Percentiles rank a stretch among this genome's conserved stretches.
phyloP scores from a whole-genome alignment of 2,888 invertebrate genomes.

The Rotaria sp. region DNA sequence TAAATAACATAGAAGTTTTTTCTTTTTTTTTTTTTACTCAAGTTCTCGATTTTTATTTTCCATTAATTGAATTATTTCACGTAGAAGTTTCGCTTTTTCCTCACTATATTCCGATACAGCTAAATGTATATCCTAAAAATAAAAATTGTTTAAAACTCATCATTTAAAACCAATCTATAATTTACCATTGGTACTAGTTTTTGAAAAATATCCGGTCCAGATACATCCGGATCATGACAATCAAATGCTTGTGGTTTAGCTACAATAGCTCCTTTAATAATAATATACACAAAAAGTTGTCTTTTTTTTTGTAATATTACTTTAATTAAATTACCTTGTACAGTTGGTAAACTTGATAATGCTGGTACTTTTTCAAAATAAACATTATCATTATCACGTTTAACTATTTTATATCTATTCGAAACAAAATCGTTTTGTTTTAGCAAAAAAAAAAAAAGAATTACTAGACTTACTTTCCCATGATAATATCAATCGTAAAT shows the following conservation, averaged over 20 bases:
- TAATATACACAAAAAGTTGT: neutral
- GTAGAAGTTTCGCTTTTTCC: constrained; percentile 81
- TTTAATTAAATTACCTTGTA: neutral
- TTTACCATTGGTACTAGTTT: constrained; percentile 89
- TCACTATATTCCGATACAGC: constrained; percentile 62
- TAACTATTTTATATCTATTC: constrained; percentile 68
- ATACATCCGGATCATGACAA: constrained; percentile 72
- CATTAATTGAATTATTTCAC: constrained; percentile 68
- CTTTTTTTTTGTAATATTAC: neutral
- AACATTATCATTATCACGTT: constrained; percentile 92
- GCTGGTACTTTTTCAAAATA: constrained; percentile 89
- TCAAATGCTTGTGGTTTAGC: constrained; percentile 85
- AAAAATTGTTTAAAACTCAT: neutral
- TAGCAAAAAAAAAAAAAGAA: neutral
- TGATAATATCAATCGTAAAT: constrained; percentile 81
- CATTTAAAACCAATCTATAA: constrained; percentile 46
- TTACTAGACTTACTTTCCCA: constrained; percentile 49
- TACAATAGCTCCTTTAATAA: constrained; percentile 76
- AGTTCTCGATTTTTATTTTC: constrained; percentile 77
- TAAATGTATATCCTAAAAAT: neutral
- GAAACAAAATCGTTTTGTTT: neutral
- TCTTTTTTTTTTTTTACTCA: constrained; percentile 53
- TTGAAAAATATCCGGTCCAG: constrained; percentile 73
- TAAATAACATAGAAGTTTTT: neutral
- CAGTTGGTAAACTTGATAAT: constrained; percentile 65